phyloP scores from a whole-genome alignment of 2,888 invertebrate species.

The Pardosa pseudoannulata region DNA sequence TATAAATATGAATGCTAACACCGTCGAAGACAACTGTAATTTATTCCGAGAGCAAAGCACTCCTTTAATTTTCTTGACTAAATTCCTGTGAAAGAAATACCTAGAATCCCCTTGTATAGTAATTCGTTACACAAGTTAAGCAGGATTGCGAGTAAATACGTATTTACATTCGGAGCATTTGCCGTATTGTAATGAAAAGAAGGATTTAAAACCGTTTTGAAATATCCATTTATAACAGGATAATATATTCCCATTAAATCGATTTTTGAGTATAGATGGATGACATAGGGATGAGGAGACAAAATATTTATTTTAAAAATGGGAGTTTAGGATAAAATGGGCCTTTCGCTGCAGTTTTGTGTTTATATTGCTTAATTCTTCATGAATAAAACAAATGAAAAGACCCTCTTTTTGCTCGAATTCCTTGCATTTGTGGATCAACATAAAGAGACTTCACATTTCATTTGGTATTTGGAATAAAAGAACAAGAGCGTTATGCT shows the following conservation, averaged over 20 bases:
- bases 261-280: constrained; percentile 4
- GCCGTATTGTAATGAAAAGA: background rate
- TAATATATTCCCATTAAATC: constrained; percentile 7
- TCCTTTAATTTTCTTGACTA: no score
- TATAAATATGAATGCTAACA: no score
- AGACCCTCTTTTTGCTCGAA: no score
- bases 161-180: background rate
- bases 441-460: no score
- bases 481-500: no score
- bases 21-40: no score
- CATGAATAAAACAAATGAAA: background rate
- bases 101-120: background rate
- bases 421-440: no score
- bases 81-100: no score
- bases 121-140: background rate
- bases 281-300: background rate
- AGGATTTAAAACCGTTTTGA: background rate
- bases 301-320: background rate
- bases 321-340: background rate
- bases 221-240: background rate
- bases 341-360: background rate
- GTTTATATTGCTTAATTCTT: background rate
- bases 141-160: background rate
- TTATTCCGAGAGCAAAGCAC: no score
- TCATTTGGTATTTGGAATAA: no score